Percentiles rank a stretch among this genome's conserved stretches.
phyloP scores from a whole-genome alignment of 1,140 invertebrate species.

The Ceratina australensis region DNA sequence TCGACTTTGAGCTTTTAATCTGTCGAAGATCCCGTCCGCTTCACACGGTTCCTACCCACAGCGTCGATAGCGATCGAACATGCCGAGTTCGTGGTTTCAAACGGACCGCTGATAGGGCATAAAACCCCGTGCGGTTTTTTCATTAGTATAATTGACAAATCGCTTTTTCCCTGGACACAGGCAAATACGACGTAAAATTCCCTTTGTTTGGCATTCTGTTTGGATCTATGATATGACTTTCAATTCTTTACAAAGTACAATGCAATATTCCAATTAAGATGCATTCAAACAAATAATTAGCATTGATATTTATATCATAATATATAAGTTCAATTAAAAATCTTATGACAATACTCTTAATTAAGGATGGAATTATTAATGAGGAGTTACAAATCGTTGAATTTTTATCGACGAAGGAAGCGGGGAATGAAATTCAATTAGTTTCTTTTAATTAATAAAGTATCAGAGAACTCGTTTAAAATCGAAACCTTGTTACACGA shows the following conservation, averaged over 20 bases:
- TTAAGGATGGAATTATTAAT: not conserved
- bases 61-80: not conserved
- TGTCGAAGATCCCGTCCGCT: not conserved
- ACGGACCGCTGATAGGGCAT: not conserved
- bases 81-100: not conserved
- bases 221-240: too few species aligned
- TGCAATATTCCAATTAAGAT: too few species aligned
- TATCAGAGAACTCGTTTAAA: not conserved
- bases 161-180: too few species aligned
- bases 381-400: not conserved
- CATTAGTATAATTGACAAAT: too few species aligned
- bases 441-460: slow-evolving; percentile 1
- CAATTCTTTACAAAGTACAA: too few species aligned
- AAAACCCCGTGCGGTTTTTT: too few species aligned
- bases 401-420: not conserved
- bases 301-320: too few species aligned
- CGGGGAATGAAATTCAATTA: not conserved
- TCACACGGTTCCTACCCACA: not conserved
- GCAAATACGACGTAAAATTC: too few species aligned
- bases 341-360: too few species aligned
- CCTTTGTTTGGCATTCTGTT: too few species aligned
- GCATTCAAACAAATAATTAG: too few species aligned
- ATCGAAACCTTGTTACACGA: not conserved
- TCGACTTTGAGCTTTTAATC: slow-evolving; percentile 1
- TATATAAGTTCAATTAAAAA: too few species aligned